These are phyloP conservation scores for Scophthalmus maximus DNA, from an alignment of 2,113 vertebrate genomes.

Conservation along the genomic window DNA sequence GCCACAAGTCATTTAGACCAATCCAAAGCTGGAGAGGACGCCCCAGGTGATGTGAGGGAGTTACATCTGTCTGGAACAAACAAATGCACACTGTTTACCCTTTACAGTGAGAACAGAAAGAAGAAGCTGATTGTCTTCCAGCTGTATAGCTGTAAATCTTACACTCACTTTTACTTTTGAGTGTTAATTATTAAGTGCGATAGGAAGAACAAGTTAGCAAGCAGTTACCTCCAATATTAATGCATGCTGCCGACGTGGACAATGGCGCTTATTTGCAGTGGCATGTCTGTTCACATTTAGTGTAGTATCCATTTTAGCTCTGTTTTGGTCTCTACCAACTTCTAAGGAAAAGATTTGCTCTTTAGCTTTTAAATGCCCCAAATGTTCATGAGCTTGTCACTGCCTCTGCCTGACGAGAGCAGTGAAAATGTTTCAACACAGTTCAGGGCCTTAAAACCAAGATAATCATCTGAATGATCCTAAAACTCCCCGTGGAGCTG, in stretches of 20 bases:
- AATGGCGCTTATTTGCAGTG: neutral
- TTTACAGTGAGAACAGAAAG: too few species aligned
- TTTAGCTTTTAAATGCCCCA: neutral
- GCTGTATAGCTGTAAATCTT: too few species aligned
- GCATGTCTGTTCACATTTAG: neutral
- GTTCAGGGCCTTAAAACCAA: neutral
- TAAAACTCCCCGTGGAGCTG: neutral
- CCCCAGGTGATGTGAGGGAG: neutral
- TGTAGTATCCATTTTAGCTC: neutral
- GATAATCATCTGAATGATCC: neutral
- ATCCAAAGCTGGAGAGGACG: too few species aligned
- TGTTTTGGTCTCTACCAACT: neutral
- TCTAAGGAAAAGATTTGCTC: too few species aligned
- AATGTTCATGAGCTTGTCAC: neutral
- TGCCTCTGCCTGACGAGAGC: too few species aligned
- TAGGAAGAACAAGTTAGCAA: too few species aligned
- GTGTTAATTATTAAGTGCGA: too few species aligned
- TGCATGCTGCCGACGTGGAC: neutral
- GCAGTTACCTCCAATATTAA: neutral
- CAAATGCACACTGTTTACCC: too few species aligned
- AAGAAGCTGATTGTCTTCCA: too few species aligned
- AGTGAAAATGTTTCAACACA: neutral
- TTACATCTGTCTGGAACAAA: too few species aligned
- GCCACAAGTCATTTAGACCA: constrained; percentile 15
- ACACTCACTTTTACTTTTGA: too few species aligned